phyloP scores from a whole-genome alignment of 1,140 invertebrate species.

The Lanistes nyassanus region DNA sequence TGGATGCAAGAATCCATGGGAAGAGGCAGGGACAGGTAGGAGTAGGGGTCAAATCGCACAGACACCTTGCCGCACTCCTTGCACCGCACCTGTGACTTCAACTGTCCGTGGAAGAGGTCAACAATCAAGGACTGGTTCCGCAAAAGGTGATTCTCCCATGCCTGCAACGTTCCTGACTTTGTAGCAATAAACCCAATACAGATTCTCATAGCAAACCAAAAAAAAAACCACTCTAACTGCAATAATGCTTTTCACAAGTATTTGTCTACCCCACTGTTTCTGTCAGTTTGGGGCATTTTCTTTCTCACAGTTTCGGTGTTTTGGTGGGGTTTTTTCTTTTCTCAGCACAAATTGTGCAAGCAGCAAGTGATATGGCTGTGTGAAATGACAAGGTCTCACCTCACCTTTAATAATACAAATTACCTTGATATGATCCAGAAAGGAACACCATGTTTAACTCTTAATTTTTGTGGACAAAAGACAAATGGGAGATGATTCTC shows the following conservation, averaged over 20 bases:
- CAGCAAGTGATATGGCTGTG: too few relatives aligned
- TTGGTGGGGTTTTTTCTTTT: too few relatives aligned
- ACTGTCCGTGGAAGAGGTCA: slow-evolving; percentile 89
- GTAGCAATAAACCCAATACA: neutral
- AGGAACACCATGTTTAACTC: too few relatives aligned
- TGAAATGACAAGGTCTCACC: too few relatives aligned
- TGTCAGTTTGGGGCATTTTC: too few relatives aligned
- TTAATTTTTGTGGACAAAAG: too few relatives aligned
- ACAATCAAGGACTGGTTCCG: slow-evolving; percentile 87
- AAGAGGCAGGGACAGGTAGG: slow-evolving; percentile 84
- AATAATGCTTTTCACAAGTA: too few relatives aligned
- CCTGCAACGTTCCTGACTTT: slow-evolving; percentile 61
- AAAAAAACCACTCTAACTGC: too few relatives aligned
- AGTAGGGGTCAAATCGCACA: slow-evolving; percentile 90
- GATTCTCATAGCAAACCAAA: neutral
- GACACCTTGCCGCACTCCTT: slow-evolving; percentile 82
- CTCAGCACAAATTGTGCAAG: too few relatives aligned
- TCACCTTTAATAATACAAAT: neutral
- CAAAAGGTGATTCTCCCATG: slow-evolving; percentile 84
- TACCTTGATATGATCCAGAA: neutral
- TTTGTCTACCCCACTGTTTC: too few relatives aligned
- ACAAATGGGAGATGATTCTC: neutral
- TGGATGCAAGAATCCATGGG: slow-evolving; percentile 73
- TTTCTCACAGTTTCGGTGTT: too few relatives aligned
- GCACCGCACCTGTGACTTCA: slow-evolving; percentile 85